A percentile compares a stretch with the other conserved stretches of the same genome.
These are phyloP conservation scores for Mus minutoides DNA, from an alignment of 2,797 vertebrate species.

Conservation along the genomic window DNA sequence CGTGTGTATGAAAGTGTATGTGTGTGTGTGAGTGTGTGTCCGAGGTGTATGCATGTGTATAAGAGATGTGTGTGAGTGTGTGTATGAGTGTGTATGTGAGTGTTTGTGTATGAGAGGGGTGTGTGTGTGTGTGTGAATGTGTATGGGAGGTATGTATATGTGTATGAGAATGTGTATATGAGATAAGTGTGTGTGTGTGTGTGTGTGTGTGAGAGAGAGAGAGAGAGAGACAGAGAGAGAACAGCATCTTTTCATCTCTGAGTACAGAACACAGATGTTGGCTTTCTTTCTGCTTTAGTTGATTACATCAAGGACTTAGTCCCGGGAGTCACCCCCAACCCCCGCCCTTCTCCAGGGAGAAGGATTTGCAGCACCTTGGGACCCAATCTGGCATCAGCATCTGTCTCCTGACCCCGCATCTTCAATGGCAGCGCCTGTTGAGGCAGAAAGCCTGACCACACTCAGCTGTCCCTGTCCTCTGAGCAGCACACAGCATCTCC, in stretches of 20 bases:
- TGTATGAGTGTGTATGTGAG: neutral
- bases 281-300: constrained; percentile 40
- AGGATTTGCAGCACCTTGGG: neutral
- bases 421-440: neutral
- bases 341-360: neutral
- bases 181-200: neutral
- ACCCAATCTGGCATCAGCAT: neutral
- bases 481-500: neutral
- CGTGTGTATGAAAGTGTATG: neutral
- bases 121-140: neutral
- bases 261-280: constrained; percentile 55
- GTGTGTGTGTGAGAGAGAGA: neutral
- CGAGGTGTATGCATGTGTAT: neutral
- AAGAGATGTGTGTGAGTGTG: neutral
- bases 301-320: neutral
- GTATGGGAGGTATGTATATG: neutral
- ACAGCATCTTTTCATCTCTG: constrained; percentile 69
- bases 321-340: neutral
- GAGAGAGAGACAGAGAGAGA: neutral
- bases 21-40: neutral
- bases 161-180: neutral
- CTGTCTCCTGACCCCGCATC: neutral
- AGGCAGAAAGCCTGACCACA: neutral
- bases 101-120: neutral
- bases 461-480: neutral